Conservation (phyloP, 1,140 invertebrate species). For the Cyphomyrmex costatus region DNA sequence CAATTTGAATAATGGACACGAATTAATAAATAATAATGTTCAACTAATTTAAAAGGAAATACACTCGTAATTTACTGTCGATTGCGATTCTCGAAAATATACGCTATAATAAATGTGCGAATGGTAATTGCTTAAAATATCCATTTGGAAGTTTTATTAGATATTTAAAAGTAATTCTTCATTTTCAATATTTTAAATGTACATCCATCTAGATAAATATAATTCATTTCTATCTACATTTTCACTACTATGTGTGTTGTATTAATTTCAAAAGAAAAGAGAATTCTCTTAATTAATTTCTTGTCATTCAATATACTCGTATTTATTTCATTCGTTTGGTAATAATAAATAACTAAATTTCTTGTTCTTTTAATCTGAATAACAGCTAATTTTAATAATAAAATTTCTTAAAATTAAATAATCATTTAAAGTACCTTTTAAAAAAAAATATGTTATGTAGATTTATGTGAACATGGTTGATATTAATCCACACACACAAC, state of each 20-base stretch:
- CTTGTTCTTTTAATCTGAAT: not conserved
- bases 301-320: conserved; percentile 1
- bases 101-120: not conserved
- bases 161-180: not conserved
- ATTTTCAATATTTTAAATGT: not conserved
- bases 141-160: not conserved
- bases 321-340: conserved; percentile 7
- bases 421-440: not conserved
- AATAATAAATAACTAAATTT: not conserved
- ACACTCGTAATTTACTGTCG: not conserved
- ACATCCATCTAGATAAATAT: not conserved
- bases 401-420: not conserved
- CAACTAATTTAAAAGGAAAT: not conserved
- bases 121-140: not conserved
- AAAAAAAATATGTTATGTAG: not conserved
- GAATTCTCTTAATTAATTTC: not conserved
- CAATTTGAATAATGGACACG: not conserved
- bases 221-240: not conserved
- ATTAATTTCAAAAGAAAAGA: conserved; percentile 18
- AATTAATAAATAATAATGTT: conserved; percentile 4
- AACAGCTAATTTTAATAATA: not conserved
- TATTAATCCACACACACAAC: not conserved
- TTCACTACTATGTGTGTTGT: not conserved
- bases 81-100: not conserved
- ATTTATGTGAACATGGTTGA: not conserved